Evolutionary conservation across 1,140 invertebrate species (phyloP), one percentile per base, ranked within the genome.

Genomic region (Drosophila athabasca): DNA sequence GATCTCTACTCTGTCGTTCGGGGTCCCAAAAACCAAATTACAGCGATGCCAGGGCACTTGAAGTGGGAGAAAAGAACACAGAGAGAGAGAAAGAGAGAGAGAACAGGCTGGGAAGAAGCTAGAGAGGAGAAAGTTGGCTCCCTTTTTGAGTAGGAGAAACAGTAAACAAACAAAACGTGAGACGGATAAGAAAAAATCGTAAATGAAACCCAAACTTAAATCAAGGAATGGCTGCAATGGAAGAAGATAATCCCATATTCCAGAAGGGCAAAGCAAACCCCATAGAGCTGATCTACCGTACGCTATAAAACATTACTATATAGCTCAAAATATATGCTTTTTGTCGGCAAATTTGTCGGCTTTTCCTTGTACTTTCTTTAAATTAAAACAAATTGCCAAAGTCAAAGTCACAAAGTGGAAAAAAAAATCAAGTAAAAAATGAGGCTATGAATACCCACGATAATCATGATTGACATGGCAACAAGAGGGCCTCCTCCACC

Each of bases 401-500:
- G 77, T 78, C 74, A 85, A 82, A 75, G 74, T 73, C 73, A 62
- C 54, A 24, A 50, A 43, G 70, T 43, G 53, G 26, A 22, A 31
- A 35, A 54, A 26, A 17, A 13, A 41, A 19, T 19, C 17, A 19
- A 19, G 17, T 19, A 22, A 45, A 26, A 26, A 26, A 26, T 26
- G 24, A 26, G 24, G 4, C 24, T 26, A 31, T 29, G 24, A 17
- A 53, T 44, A 19, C 53, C 44, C 64, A 68, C 60, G 49, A 59
- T 85, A 71, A 84, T 84, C 78, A 85, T 82, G 82, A 85, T 87
- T 85, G 82, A 85, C 82, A 57, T 50, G 29, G 69, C 43, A 52
- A 58, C 48, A 53, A 48, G 60, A 48, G 55, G 7, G 17, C 17
- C 17, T 19, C 17, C 17, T 19, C 17, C 17, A 0, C 17, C 17